Percentiles rank a stretch among this genome's conserved stretches.
phyloP scores from a whole-genome alignment of 2,797 vertebrate genomes.

The Coreius guichenoti region DNA sequence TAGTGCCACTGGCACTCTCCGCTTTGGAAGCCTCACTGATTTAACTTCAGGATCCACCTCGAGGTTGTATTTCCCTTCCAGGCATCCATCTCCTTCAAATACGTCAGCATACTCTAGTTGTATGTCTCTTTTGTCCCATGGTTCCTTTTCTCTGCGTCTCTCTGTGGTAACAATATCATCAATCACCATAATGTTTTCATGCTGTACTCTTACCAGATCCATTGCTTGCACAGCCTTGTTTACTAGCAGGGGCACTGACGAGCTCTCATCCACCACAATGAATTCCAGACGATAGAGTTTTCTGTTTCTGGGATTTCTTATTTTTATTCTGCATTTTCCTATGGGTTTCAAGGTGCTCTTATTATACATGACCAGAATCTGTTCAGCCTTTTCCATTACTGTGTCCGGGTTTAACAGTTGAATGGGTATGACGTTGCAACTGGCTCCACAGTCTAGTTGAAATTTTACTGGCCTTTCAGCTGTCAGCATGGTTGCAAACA shows the following conservation, averaged over 20 bases:
- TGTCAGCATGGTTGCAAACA: not conserved
- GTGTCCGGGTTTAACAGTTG: no score
- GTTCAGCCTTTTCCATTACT: no score
- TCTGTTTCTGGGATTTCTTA: no score
- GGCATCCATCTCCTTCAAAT: slow-evolving; percentile 38
- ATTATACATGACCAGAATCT: slow-evolving; percentile 8
- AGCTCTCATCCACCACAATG: not conserved
- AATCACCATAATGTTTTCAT: slow-evolving; percentile 31
- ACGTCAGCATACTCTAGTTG: slow-evolving; percentile 8
- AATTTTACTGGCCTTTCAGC: no score
- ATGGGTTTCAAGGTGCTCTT: no score
- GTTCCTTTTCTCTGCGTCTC: not conserved
- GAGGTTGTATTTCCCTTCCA: slow-evolving; percentile 20
- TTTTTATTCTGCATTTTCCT: slow-evolving; percentile 45
- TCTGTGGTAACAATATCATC: not conserved
- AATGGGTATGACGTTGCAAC: no score
- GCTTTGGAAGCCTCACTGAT: slow-evolving; percentile 30
- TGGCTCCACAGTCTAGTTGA: no score
- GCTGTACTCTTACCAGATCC: slow-evolving; percentile 38
- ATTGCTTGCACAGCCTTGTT: slow-evolving; percentile 28
- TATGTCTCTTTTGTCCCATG: slow-evolving; percentile 1
- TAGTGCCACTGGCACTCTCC: slow-evolving; percentile 34
- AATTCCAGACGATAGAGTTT: slow-evolving; percentile 44
- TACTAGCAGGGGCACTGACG: slow-evolving; percentile 15
- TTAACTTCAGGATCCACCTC: slow-evolving; percentile 25